Evolutionary conservation across 2,797 vertebrate species (phyloP).

Genomic region (Pseudochirops cupreus): DNA sequence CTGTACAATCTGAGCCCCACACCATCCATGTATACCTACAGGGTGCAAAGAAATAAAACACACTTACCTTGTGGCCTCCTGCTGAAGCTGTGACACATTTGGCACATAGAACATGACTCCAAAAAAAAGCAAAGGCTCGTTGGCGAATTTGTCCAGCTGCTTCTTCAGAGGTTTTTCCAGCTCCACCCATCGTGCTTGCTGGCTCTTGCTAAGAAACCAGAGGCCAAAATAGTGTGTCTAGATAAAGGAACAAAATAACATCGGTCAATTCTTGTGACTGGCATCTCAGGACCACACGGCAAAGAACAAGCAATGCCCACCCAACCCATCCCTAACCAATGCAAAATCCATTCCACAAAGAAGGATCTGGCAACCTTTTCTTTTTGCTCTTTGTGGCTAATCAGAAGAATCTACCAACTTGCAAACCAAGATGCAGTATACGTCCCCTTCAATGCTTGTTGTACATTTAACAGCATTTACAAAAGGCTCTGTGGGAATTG

Average conservation of each 20-base stretch:
- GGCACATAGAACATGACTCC: conserved; percentile 99
- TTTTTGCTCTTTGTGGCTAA: conserved; percentile 30
- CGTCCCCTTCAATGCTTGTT: background rate
- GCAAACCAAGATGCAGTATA: background rate
- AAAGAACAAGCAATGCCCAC: background rate
- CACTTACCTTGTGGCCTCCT: conserved; percentile 95
- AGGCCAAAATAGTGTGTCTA: conserved; percentile 97
- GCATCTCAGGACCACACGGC: conserved; percentile 45
- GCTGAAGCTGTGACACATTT: conserved; percentile 93
- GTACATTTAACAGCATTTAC: background rate
- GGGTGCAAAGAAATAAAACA: conserved; percentile 7
- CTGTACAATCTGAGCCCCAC: background rate
- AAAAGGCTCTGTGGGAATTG: background rate
- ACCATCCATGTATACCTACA: background rate
- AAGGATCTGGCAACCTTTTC: conserved; percentile 17
- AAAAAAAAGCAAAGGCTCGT: conserved; percentile 96
- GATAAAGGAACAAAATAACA: conserved; percentile 62
- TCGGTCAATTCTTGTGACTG: conserved; percentile 61
- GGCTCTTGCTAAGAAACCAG: conserved; percentile 96
- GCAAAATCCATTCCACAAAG: background rate
- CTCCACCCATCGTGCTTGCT: conserved; percentile 96
- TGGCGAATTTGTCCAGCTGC: conserved; percentile 98
- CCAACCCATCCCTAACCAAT: background rate
- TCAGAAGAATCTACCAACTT: conserved; percentile 24
- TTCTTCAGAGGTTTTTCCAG: conserved; percentile 98